A percentile compares a stretch with the other conserved stretches of the same genome.
These are phyloP conservation scores for Poecilus cupreus DNA, from an alignment of 2,888 invertebrate species.

Conservation along the genomic window DNA sequence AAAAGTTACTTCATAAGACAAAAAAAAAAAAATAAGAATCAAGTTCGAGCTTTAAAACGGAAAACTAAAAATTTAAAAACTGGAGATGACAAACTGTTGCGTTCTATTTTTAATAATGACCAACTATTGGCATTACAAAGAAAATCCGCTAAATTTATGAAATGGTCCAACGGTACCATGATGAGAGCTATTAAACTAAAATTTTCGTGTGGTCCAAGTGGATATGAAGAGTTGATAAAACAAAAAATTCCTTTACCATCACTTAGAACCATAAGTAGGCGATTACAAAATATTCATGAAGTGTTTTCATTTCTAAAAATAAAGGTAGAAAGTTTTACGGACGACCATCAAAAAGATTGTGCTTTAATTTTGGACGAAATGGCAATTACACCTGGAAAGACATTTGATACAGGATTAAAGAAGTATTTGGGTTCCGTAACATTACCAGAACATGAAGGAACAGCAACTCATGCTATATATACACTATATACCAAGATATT, in stretches of 20 bases:
- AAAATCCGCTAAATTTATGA: slow-evolving; percentile 23
- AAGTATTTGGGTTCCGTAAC: slow-evolving; percentile 56
- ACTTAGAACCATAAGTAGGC: neutral
- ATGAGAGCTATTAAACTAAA: slow-evolving; percentile 61
- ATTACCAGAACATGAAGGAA: slow-evolving; percentile 54
- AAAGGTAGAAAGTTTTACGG: slow-evolving; percentile 46
- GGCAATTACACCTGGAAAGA: slow-evolving; percentile 48
- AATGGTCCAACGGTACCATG: slow-evolving; percentile 57
- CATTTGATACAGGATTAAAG: slow-evolving; percentile 48
- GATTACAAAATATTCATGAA: slow-evolving; percentile 30
- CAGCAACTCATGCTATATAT: slow-evolving; percentile 58
- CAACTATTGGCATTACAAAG: slow-evolving; percentile 19
- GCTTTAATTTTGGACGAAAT: slow-evolving; percentile 58
- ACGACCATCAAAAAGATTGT: slow-evolving; percentile 53
- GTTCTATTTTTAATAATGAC: slow-evolving; percentile 27
- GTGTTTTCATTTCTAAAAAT: slow-evolving; percentile 34
- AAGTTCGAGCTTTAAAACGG: no score
- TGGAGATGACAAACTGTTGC: no score
- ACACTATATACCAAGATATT: slow-evolving; percentile 34
- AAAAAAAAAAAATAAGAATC: no score
- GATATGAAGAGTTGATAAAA: neutral
- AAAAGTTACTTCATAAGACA: no score
- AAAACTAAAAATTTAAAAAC: no score
- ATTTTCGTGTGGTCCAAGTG: neutral
- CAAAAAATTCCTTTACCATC: neutral